Evolutionary conservation across 2,888 invertebrate species (phyloP).

Genomic region (Drosophila sordidula): DNA sequence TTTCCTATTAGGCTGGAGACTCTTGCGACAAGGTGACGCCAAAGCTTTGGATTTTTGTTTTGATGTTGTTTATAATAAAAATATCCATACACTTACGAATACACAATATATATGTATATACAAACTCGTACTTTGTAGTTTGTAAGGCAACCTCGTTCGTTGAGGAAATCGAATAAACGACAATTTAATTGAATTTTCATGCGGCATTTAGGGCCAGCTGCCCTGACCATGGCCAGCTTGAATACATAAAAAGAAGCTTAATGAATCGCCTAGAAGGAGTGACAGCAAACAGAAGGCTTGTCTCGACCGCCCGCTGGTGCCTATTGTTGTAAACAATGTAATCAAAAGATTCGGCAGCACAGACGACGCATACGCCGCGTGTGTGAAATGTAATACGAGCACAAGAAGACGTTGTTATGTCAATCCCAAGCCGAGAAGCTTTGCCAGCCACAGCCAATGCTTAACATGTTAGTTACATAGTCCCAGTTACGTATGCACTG

Average conservation of each 20-base stretch:
- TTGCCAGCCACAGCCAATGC: conserved; percentile 1
- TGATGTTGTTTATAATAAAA: conserved; percentile 30
- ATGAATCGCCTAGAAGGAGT: neutral
- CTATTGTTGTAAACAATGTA: conserved; percentile 18
- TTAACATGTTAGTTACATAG: conserved; percentile 2
- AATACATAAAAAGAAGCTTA: neutral
- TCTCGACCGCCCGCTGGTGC: conserved; percentile 5
- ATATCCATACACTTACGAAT: conserved; percentile 10
- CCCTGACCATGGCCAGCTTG: conserved; percentile 9
- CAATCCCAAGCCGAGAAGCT: conserved; percentile 14
- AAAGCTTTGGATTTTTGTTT: conserved; percentile 43
- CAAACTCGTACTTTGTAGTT: neutral
- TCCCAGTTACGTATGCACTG: conserved; percentile 2
- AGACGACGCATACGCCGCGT: conserved; percentile 40
- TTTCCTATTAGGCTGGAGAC: conserved; percentile 57
- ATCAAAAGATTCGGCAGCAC: neutral
- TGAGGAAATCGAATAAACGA: conserved; percentile 58
- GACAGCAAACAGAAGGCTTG: conserved; percentile 7
- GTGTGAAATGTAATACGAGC: conserved; percentile 28
- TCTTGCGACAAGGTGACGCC: conserved; percentile 64
- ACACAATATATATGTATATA: neutral
- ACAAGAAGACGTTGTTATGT: conserved; percentile 28
- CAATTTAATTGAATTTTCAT: conserved; percentile 55
- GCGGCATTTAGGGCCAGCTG: conserved; percentile 26
- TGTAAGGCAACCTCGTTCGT: conserved; percentile 19